Evolutionary conservation across 2,797 vertebrate genomes (phyloP).

Genomic region (Sebastes trivittatus): DNA sequence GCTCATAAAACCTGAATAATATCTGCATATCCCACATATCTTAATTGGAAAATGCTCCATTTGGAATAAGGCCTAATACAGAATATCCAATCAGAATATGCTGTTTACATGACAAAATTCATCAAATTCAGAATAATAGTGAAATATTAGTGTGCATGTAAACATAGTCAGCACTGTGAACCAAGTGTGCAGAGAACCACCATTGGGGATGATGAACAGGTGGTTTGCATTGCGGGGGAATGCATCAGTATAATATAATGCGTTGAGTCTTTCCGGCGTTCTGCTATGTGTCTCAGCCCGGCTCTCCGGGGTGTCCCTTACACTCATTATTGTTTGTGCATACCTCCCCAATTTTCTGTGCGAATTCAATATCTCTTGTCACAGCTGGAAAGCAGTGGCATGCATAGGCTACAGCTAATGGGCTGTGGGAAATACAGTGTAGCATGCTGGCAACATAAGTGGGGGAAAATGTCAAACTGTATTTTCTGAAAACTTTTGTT

Average conservation of each 20-base stretch:
- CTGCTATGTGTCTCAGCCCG: constrained; percentile 29
- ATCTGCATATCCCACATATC: not conserved
- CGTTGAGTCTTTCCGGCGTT: not conserved
- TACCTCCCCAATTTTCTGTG: constrained; percentile 47
- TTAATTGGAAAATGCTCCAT: not conserved
- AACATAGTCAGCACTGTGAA: too few species aligned
- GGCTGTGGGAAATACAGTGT: constrained; percentile 25
- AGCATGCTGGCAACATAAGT: constrained; percentile 26
- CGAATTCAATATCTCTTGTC: constrained; percentile 48
- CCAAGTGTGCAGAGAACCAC: not conserved
- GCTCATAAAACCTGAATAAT: not conserved
- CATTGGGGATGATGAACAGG: constrained; percentile 35
- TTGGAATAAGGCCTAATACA: not conserved
- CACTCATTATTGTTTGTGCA: constrained; percentile 54
- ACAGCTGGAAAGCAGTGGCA: constrained; percentile 46
- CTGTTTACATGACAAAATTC: too few species aligned
- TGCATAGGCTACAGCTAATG: constrained; percentile 50
- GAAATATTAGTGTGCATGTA: too few species aligned
- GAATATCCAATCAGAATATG: not conserved
- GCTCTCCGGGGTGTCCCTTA: constrained; percentile 44
- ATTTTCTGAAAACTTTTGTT: constrained; percentile 13
- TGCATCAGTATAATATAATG: constrained; percentile 5
- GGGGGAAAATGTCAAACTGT: constrained; percentile 24
- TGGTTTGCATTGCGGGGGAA: constrained; percentile 24
- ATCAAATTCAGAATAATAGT: too few species aligned